These are phyloP conservation scores for Sardina pilchardus DNA, from an alignment of 2,113 vertebrate genomes.

Conservation along the genomic window DNA sequence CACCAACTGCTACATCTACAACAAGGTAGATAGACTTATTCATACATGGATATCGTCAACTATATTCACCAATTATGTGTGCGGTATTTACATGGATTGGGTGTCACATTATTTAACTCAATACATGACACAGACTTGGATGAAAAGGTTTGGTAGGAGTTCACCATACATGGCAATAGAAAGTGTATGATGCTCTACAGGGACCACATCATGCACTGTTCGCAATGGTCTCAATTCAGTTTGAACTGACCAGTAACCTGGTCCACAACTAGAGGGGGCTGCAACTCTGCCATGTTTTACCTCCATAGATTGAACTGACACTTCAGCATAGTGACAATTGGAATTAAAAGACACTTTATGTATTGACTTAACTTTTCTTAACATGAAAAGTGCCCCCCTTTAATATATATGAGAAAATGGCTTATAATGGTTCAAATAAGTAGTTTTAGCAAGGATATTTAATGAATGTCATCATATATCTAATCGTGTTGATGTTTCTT, in stretches of 20 bases:
- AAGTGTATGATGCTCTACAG: not conserved
- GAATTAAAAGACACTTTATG: not conserved
- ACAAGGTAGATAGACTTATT: slow-evolving; percentile 76
- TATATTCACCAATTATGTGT: not conserved
- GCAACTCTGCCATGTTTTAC: not conserved
- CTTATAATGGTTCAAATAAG: too few relatives aligned
- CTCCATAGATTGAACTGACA: not conserved
- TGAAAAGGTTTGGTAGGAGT: not conserved
- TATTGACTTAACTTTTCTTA: too few relatives aligned
- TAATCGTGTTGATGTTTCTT: not conserved
- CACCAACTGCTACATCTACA: slow-evolving; percentile 97
- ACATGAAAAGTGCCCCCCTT: too few relatives aligned
- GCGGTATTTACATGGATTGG: not conserved
- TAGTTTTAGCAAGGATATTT: not conserved
- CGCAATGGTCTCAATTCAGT: not conserved
- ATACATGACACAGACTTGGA: not conserved
- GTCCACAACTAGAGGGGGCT: not conserved
- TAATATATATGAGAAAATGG: too few relatives aligned
- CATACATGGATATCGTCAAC: not conserved
- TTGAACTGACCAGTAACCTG: not conserved
- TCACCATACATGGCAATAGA: not conserved
- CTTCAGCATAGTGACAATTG: not conserved
- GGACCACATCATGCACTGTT: not conserved
- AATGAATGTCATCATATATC: not conserved
- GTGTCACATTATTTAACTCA: not conserved